Percentiles rank a stretch among this genome's conserved stretches.
phyloP scores from a whole-genome alignment of 2,888 invertebrate species.

The Tortrix viridana region DNA sequence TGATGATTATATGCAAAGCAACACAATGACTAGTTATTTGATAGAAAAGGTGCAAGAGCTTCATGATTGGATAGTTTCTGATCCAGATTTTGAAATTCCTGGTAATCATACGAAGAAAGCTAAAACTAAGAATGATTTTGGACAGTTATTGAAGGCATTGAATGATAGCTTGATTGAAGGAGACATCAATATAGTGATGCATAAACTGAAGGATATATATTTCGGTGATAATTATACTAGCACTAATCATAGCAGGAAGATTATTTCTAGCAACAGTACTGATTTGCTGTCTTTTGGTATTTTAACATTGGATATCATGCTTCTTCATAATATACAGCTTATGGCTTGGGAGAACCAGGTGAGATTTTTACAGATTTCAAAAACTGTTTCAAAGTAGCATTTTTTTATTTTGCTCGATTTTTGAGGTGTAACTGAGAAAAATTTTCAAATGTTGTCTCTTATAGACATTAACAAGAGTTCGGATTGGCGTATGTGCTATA shows the following conservation, averaged over 20 bases:
- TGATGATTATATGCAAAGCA: slow-evolving; percentile 77
- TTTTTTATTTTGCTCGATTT: no score
- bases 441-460: no score
- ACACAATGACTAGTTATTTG: slow-evolving; percentile 75
- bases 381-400: no score
- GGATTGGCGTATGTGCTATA: no score
- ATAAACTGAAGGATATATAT: slow-evolving; percentile 80
- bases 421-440: no score
- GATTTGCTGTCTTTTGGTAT: slow-evolving; percentile 83
- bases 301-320: slow-evolving; percentile 82
- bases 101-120: slow-evolving; percentile 50
- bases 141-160: slow-evolving; percentile 72
- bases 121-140: slow-evolving; percentile 57
- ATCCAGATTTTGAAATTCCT: slow-evolving; percentile 62
- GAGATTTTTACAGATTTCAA: background rate
- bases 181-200: slow-evolving; percentile 76
- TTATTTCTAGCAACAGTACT: slow-evolving; percentile 72
- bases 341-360: slow-evolving; percentile 84
- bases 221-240: slow-evolving; percentile 69
- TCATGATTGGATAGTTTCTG: slow-evolving; percentile 77
- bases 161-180: slow-evolving; percentile 81
- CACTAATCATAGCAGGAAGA: slow-evolving; percentile 56
- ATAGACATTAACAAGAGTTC: no score
- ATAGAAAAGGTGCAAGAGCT: slow-evolving; percentile 81
- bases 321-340: slow-evolving; percentile 82